Evolutionary conservation across 2,888 invertebrate species (phyloP).

Genomic region (Cecidostiba fungosa): DNA sequence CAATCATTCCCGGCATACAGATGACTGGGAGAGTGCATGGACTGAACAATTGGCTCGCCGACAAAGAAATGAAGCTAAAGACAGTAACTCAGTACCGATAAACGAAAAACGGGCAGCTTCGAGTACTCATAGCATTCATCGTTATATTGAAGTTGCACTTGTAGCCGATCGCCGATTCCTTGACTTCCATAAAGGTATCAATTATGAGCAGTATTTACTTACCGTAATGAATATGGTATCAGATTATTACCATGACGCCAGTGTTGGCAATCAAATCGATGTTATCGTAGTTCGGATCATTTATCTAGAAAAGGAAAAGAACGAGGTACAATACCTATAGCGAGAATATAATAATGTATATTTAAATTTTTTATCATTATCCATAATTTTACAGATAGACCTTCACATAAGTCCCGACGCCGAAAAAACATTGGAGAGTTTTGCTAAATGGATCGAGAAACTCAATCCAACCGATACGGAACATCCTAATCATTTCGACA

Average conservation of each 20-base stretch:
- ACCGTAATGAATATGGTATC: conserved; percentile 96
- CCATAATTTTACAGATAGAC: conserved; percentile 77
- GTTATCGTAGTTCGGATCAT: conserved; percentile 92
- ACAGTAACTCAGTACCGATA: not conserved
- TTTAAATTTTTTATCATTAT: not conserved
- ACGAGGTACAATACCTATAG: conserved; percentile 78
- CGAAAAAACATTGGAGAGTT: conserved; percentile 83
- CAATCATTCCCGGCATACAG: conserved; percentile 62
- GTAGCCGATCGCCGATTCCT: conserved; percentile 94
- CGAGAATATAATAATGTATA: not conserved
- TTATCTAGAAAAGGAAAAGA: conserved; percentile 85
- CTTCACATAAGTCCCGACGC: conserved; percentile 81
- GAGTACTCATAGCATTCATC: conserved; percentile 86
- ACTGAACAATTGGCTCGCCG: conserved; percentile 69
- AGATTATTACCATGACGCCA: conserved; percentile 90
- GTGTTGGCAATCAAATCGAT: conserved; percentile 93
- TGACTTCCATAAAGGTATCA: conserved; percentile 89
- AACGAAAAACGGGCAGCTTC: conserved; percentile 40
- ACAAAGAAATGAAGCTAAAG: conserved; percentile 65
- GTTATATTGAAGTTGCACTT: conserved; percentile 91
- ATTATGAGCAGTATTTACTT: conserved; percentile 91
- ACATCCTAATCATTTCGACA: conserved; percentile 93
- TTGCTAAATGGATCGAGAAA: conserved; percentile 84
- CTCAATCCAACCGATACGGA: conserved; percentile 88
- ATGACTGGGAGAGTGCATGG: conserved; percentile 75